A percentile compares a stretch with the other conserved stretches of the same genome.
Evolutionary conservation across 2,797 vertebrate genomes (phyloP).

Genomic region (Oryzias dopingdopingensis): DNA sequence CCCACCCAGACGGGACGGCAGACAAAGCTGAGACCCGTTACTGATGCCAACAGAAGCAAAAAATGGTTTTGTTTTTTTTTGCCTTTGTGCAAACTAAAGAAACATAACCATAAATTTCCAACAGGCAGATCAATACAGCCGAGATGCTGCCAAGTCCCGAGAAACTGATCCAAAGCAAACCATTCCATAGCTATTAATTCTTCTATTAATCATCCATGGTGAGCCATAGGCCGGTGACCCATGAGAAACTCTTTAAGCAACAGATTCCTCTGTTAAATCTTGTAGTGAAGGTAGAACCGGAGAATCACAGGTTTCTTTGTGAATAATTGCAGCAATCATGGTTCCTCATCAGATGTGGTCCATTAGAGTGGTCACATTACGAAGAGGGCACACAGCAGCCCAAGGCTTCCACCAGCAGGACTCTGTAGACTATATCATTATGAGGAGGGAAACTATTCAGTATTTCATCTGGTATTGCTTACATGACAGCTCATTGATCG

Average conservation of each 20-base stretch:
- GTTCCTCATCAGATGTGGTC: conserved; percentile 58
- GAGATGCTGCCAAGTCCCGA: conserved; percentile 55
- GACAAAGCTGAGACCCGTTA: conserved; percentile 43
- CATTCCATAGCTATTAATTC: conserved; percentile 60
- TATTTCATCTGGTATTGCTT: conserved; percentile 59
- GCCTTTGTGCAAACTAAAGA: conserved; percentile 71
- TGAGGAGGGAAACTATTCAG: conserved; percentile 42
- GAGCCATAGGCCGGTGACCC: conserved; percentile 43
- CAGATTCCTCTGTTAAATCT: conserved; percentile 57
- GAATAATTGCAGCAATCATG: conserved; percentile 57
- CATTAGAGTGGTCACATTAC: conserved; percentile 64
- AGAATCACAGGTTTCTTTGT: conserved; percentile 52
- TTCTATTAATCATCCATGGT: conserved; percentile 64
- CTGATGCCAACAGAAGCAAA: conserved; percentile 56
- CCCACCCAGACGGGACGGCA: conserved; percentile 31
- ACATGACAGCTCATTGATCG: conserved; percentile 67
- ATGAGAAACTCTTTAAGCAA: conserved; percentile 42
- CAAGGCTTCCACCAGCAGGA: conserved; percentile 37
- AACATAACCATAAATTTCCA: conserved; percentile 74
- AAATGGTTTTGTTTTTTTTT: conserved; percentile 46
- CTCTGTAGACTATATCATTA: conserved; percentile 42
- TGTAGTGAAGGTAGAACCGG: conserved; percentile 41
- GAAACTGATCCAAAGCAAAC: conserved; percentile 65
- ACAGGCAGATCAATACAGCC: conserved; percentile 58
- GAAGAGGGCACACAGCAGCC: conserved; percentile 39